phyloP scores from a whole-genome alignment of 2,113 vertebrate genomes.

The Sapayoa aenigma region DNA sequence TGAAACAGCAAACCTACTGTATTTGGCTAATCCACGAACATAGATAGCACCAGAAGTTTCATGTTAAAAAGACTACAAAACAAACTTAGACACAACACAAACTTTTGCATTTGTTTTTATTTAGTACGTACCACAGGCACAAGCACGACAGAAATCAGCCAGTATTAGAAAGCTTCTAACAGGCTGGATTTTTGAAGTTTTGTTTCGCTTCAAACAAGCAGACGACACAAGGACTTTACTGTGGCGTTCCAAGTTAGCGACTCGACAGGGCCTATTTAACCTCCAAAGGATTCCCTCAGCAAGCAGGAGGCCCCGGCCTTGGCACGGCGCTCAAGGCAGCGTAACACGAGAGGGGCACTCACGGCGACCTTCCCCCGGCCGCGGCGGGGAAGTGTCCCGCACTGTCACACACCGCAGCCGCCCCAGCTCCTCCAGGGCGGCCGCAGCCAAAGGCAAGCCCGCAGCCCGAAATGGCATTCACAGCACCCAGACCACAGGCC shows the following conservation, averaged over 20 bases:
- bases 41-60: neutral
- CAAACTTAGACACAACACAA: neutral
- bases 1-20: neutral
- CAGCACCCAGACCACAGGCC: too few species aligned
- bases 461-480: neutral
- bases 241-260: neutral
- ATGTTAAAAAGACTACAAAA: neutral
- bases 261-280: neutral
- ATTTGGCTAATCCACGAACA: neutral
- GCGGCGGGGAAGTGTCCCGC: neutral
- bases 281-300: neutral
- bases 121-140: fast-evolving
- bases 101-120: neutral
- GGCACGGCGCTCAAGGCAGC: neutral
- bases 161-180: neutral
- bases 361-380: neutral
- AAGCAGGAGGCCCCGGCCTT: neutral
- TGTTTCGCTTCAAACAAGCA: neutral
- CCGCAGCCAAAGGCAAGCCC: neutral
- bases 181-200: neutral
- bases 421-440: neutral
- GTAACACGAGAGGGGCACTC: slow-evolving; percentile 17
- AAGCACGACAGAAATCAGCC: neutral
- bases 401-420: neutral
- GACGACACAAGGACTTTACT: neutral